Conservation (phyloP, 1,140 invertebrate genomes). For the Bombus picipes region DNA sequence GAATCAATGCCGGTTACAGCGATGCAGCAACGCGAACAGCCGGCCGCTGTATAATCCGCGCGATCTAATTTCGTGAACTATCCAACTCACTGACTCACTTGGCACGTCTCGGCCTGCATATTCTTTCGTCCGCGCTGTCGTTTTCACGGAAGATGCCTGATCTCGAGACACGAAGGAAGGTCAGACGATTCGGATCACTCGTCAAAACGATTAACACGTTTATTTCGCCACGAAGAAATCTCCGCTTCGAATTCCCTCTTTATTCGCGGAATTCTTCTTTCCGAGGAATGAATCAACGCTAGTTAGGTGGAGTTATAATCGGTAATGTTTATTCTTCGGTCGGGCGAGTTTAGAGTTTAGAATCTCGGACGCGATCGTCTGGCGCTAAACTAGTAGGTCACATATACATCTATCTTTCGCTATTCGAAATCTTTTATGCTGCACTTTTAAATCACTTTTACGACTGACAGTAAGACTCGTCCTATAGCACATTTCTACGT, state of each 20-base stretch:
- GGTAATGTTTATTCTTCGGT: neutral
- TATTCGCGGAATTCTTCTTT: neutral
- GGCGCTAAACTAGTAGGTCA: neutral
- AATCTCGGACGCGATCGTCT: neutral
- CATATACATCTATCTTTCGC: slow-evolving; percentile 22
- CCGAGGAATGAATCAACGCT: too few species aligned
- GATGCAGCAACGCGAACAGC: slow-evolving; percentile 58
- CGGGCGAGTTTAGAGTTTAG: too few species aligned
- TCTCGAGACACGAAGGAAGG: slow-evolving; percentile 46
- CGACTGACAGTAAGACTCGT: slow-evolving; percentile 19
- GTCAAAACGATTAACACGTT: neutral
- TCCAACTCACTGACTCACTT: slow-evolving; percentile 71
- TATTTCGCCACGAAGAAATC: too few species aligned
- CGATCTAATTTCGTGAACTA: slow-evolving; percentile 68
- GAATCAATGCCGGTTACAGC: slow-evolving; percentile 65
- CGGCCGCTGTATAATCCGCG: slow-evolving; percentile 56
- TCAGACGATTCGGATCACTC: neutral
- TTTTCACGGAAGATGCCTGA: slow-evolving; percentile 49
- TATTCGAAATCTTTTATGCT: slow-evolving; percentile 15
- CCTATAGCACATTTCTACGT: too few species aligned
- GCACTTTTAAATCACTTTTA: slow-evolving; percentile 52
- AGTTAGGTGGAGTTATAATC: too few species aligned
- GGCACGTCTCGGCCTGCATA: slow-evolving; percentile 56
- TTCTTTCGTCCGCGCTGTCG: slow-evolving; percentile 55
- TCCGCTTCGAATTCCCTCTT: neutral